Percentiles rank a stretch among this genome's conserved stretches.
Evolutionary conservation across 2,113 vertebrate genomes (phyloP).

Genomic region (Struthio camelus): DNA sequence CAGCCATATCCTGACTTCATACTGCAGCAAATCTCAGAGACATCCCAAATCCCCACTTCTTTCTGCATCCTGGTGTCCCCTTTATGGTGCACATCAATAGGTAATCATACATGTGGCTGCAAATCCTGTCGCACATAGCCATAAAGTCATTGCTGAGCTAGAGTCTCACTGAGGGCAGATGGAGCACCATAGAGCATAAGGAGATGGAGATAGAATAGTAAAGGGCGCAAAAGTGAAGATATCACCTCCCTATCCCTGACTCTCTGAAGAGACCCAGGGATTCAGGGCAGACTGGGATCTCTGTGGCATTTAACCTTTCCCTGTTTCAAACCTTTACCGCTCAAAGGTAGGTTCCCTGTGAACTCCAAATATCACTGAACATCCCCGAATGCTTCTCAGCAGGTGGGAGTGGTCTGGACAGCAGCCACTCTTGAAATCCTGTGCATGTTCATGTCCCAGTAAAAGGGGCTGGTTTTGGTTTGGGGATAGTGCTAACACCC

Average conservation of each 20-base stretch:
- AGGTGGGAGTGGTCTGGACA: neutral
- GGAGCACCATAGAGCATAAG: neutral
- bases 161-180: neutral
- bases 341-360: neutral
- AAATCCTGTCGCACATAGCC: neutral
- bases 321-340: fast-evolving
- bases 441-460: fast-evolving
- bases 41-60: neutral
- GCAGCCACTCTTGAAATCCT: neutral
- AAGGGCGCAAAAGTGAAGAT: fast-evolving
- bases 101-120: neutral
- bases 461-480: neutral
- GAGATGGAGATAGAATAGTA: no score
- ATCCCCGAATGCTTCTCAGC: fast-evolving
- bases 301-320: neutral
- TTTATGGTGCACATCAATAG: no score
- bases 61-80: neutral
- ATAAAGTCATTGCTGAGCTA: neutral
- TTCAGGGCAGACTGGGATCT: neutral
- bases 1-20: neutral
- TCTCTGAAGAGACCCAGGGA: no score
- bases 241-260: fast-evolving
- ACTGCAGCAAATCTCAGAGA: neutral
- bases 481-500: neutral
- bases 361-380: neutral